phyloP scores from a whole-genome alignment of 1,140 invertebrate genomes.

The Neocloeon triangulifer region DNA sequence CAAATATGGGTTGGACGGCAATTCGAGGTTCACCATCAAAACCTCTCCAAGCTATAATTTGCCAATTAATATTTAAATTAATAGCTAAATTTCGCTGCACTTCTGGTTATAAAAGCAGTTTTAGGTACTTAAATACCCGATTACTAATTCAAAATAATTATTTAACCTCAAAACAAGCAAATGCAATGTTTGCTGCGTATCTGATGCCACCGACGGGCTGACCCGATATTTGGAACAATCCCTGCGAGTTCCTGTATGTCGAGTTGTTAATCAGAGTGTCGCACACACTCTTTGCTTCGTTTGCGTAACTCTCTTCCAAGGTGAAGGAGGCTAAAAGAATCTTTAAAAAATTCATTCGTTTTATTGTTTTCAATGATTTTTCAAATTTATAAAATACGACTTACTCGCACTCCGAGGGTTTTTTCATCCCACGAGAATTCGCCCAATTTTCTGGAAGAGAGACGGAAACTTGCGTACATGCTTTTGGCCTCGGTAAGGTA shows the following conservation, averaged over 20 bases:
- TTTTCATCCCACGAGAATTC: constrained; percentile 21
- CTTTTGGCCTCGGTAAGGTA: constrained; percentile 15
- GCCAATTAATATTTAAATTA: no score
- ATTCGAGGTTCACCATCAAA: constrained; percentile 11
- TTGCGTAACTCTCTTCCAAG: constrained; percentile 8
- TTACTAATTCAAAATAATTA: no score
- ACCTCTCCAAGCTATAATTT: not conserved
- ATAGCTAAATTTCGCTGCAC: no score
- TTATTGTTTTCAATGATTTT: no score
- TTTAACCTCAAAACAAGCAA: constrained; percentile 12
- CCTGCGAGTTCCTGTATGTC: constrained; percentile 16
- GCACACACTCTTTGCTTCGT: constrained; percentile 8
- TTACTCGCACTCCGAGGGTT: constrained; percentile 15
- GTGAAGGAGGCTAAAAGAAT: constrained; percentile 11
- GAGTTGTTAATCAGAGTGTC: no score
- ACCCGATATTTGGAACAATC: constrained; percentile 15
- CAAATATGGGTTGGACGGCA: constrained; percentile 10
- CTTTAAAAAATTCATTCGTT: no score
- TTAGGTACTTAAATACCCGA: no score
- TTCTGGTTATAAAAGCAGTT: no score
- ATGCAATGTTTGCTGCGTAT: constrained; percentile 14
- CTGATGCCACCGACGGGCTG: constrained; percentile 15
- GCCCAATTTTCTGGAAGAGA: constrained; percentile 7
- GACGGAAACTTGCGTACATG: constrained; percentile 12
- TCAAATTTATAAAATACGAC: constrained; percentile 2